phyloP scores from a whole-genome alignment of 2,888 invertebrate genomes.

The Sthenelais limicola region DNA sequence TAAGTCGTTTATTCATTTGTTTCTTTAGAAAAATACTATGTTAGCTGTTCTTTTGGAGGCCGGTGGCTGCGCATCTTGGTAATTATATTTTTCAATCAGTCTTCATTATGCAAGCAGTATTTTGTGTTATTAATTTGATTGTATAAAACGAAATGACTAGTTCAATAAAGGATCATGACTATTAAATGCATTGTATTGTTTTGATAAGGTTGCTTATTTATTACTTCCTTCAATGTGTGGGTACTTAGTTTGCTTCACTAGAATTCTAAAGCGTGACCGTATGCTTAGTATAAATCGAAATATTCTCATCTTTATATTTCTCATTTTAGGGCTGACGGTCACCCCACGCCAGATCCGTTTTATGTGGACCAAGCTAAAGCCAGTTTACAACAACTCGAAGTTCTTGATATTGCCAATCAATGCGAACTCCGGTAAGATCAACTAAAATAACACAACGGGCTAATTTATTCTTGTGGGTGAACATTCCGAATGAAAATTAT shows the following conservation, averaged over 20 bases:
- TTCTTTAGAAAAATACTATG: constrained; percentile 66
- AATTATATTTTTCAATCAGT: too few species aligned
- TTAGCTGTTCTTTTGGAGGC: constrained; percentile 66
- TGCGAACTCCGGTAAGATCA: constrained; percentile 48
- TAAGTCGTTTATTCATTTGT: constrained; percentile 32
- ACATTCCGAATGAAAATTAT: too few species aligned
- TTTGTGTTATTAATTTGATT: too few species aligned
- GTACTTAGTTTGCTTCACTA: neutral
- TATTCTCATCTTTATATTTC: neutral
- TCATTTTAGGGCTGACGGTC: constrained; percentile 55
- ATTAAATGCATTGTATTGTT: too few species aligned
- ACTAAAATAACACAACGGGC: too few species aligned
- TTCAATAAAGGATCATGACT: too few species aligned
- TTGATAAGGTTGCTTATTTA: too few species aligned
- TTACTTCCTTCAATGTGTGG: neutral
- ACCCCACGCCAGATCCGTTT: constrained; percentile 81
- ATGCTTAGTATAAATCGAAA: neutral
- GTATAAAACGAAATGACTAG: too few species aligned
- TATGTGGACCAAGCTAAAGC: constrained; percentile 93
- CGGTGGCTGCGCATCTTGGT: constrained; percentile 65
- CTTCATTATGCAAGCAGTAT: too few species aligned
- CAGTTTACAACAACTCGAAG: constrained; percentile 76
- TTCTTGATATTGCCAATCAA: constrained; percentile 53
- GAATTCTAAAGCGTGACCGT: too few species aligned
- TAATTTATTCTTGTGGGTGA: too few species aligned